Evolutionary conservation across 2,797 vertebrate species (phyloP), one percentile per base, ranked within the genome.

Genomic region (Florisuga fusca): DNA sequence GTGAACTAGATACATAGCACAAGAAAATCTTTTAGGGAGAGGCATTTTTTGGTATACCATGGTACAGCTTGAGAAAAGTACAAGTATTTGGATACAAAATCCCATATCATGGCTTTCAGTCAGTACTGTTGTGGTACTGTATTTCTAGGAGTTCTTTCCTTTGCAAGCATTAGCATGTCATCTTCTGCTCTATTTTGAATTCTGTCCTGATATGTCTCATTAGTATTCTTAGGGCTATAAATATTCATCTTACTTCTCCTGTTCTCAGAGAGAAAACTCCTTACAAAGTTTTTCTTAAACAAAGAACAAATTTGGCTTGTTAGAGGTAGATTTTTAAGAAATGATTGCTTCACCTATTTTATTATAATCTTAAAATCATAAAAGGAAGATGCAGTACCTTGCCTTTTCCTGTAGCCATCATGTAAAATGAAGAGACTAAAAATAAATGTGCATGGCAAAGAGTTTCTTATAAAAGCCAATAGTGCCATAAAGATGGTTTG

Each of bases 161-260:
- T 96, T 92, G 46, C 36, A 58, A 55, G 34, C 59, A 85, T 79
- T 93, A 84, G 71, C 73, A 69, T 95, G 72, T 79, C 59, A 45
- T 84, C 33, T 58, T 78, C 51, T 84, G 11, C 58, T 89, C 50
- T 88, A 13, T 62, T 93, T 89, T 87, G 66, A 89, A 75, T 80
- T 92, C 59, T 69, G 48, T 50, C 46, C 34, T 64, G 72, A 27
- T 92, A 77, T 13, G 3, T 89, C 23, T 79, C 14, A 7, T n/a
- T 91, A 68, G 69, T 80, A 89, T 76, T 87, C 75, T 79, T 75
- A 43, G 71, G 53, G 29, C 20, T 91, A 58, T 81, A 80, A 87
- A 69, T 94, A 91, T 90, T 87, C 25, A 36, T 63, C 29, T 57
- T 57, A 59, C 88, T 88, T 86, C 34, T 91, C 18, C 23, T 55